Evolutionary conservation across 2,797 vertebrate genomes (phyloP).

Genomic region (Gymnothorax reevesii): DNA sequence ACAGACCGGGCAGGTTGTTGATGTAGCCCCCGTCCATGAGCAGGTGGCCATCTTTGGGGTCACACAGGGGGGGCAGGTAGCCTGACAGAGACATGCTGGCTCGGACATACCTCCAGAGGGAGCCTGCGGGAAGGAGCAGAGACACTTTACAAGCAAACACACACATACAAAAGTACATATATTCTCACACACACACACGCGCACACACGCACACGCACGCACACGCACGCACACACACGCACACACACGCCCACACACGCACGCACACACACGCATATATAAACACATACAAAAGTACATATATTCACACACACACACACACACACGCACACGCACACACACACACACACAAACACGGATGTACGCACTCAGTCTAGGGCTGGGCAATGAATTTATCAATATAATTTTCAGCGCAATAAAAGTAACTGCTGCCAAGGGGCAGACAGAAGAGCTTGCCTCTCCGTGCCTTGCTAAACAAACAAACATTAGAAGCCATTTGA

Average conservation of each 20-base stretch:
- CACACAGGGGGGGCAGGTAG: slow-evolving; percentile 92
- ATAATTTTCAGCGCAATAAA: too few species aligned
- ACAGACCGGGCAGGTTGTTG: slow-evolving; percentile 85
- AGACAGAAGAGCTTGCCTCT: too few species aligned
- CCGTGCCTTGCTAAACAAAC: too few species aligned
- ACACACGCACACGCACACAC: not conserved
- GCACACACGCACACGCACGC: not conserved
- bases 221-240: not conserved
- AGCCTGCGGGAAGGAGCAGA: slow-evolving; percentile 64
- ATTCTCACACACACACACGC: too few species aligned
- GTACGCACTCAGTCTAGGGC: too few species aligned
- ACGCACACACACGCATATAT: not conserved
- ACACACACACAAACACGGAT: not conserved
- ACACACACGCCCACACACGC: not conserved
- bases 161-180: not conserved
- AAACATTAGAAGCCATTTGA: too few species aligned
- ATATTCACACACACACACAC: not conserved
- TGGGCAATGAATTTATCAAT: too few species aligned
- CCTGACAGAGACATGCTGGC: slow-evolving; percentile 96
- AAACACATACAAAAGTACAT: not conserved
- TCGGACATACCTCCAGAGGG: slow-evolving; percentile 88
- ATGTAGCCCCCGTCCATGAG: slow-evolving; percentile 96
- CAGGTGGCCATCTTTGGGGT: slow-evolving; percentile 94
- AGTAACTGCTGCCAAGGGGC: too few species aligned
- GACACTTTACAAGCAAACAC: not conserved